Base-by-base conservation (phyloP, 1,140 invertebrate species). In the Heliconius nattereri region DNA sequence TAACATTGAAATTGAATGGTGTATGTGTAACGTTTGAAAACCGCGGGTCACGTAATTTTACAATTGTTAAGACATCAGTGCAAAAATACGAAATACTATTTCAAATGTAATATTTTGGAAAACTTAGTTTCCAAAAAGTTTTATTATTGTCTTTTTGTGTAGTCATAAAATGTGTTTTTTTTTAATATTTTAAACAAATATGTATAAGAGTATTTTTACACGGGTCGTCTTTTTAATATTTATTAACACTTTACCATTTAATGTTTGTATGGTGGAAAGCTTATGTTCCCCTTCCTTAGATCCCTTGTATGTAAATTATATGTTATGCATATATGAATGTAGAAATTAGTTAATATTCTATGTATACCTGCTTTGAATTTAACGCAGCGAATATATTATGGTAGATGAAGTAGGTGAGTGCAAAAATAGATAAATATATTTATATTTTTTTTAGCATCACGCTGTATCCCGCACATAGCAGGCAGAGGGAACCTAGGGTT, bases 261-360 rank as follows among this genome's bases (percentile, higher is more conserved):
- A 66, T 66, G 23, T 66, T 23, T 26, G 60, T 66, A 66, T 66
- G 23, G 23, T 26, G 23, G 23, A 66, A 66, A 66, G 60, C 60
- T 66, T 66, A 66, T 66, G 60, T 66, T 66, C 60, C 60, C 60
- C 23, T 66, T 66, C 60, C 60, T 66, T 66, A 66, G 60, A 66
- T 66, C 60, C 60, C 60, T 66, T 66, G 60, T 66, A 66, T 66
- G 60, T 66, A 16, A 66, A 16, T 16, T 66, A 66, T 66, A 29
- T 66, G 60, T 66, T 66, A 26, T 66, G 60, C 60, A 29, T 66
- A 26, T 26, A 66, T 66, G n/a, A 26, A 26, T 29, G 60, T 66
- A 66, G 60, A 66, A 66, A 29, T 66, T 66, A 66, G 60, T 26
- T 16, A 13, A 66, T 66, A 26, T 66, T 26, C 9, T 66, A 66